Percentiles rank a stretch among this genome's conserved stretches.
phyloP scores from a whole-genome alignment of 2,888 invertebrate genomes.

The Melanostoma scalare region DNA sequence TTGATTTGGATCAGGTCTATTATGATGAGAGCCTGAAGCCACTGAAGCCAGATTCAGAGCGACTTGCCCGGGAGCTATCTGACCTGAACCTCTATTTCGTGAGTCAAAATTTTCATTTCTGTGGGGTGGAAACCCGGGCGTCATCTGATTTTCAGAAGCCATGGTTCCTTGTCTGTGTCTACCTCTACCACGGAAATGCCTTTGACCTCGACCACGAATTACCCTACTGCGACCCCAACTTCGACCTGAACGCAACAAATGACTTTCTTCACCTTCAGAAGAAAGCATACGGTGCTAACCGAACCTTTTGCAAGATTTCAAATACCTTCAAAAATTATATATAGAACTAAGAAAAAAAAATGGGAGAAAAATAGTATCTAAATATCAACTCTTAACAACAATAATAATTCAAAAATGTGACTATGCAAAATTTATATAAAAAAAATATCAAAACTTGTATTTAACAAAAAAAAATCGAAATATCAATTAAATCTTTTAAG shows the following conservation, averaged over 20 bases:
- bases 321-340: not conserved
- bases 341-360: not conserved
- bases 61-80: not conserved
- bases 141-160: not conserved
- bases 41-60: not conserved
- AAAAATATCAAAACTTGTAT: too few species aligned
- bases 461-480: too few species aligned
- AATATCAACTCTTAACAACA: too few species aligned
- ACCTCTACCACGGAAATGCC: not conserved
- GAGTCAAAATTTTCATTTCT: not conserved
- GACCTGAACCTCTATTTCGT: conserved; percentile 2
- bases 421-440: too few species aligned
- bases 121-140: not conserved
- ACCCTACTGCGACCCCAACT: conserved; percentile 1
- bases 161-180: not conserved
- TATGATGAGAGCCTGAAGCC: conserved; percentile 6
- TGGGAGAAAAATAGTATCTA: too few species aligned
- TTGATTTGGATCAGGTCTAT: not conserved
- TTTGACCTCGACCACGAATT: too few species aligned
- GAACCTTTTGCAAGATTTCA: not conserved
- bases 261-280: conserved; percentile 1
- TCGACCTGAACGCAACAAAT: conserved; percentile 1
- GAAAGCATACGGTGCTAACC: conserved; percentile 3
- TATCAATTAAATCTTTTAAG: too few species aligned
- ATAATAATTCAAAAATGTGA: too few species aligned